phyloP scores from a whole-genome alignment of 2,888 invertebrate genomes.

The Bibio marci region DNA sequence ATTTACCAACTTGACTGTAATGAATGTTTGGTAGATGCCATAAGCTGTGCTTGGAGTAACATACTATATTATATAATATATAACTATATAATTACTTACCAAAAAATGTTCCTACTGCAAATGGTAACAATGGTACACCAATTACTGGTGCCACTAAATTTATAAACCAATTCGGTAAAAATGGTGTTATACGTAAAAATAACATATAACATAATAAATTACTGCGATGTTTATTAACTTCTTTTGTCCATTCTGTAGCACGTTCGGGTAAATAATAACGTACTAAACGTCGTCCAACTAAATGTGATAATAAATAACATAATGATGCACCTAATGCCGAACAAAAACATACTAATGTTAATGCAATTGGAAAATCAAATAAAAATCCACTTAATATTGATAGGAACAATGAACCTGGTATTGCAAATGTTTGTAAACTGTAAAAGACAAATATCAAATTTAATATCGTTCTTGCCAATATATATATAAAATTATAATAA shows the following conservation, averaged over 20 bases:
- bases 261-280: conserved; percentile 75
- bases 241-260: conserved; percentile 68
- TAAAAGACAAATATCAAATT: conserved; percentile 10
- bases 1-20: too few relatives aligned
- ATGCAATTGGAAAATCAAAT: conserved; percentile 81
- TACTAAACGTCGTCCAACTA: conserved; percentile 74
- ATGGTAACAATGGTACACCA: conserved; percentile 82
- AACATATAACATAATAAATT: conserved; percentile 91
- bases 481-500: too few relatives aligned
- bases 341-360: conserved; percentile 78
- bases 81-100: conserved; percentile 33
- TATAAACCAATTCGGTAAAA: conserved; percentile 98
- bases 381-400: conserved; percentile 94
- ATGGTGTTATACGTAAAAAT: conserved; percentile 91
- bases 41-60: too few relatives aligned
- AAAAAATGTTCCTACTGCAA: conserved; percentile 90
- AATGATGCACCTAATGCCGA: conserved; percentile 91
- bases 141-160: conserved; percentile 93
- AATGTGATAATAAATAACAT: conserved; percentile 83
- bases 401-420: conserved; percentile 95
- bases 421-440: conserved; percentile 97
- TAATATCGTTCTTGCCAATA: too few relatives aligned
- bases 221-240: conserved; percentile 70
- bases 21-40: too few relatives aligned
- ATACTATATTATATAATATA: neutral